Evolutionary conservation across 2,888 invertebrate species (phyloP), one percentile per base, ranked within the genome.

Genomic region (Drosophila mimica): DNA sequence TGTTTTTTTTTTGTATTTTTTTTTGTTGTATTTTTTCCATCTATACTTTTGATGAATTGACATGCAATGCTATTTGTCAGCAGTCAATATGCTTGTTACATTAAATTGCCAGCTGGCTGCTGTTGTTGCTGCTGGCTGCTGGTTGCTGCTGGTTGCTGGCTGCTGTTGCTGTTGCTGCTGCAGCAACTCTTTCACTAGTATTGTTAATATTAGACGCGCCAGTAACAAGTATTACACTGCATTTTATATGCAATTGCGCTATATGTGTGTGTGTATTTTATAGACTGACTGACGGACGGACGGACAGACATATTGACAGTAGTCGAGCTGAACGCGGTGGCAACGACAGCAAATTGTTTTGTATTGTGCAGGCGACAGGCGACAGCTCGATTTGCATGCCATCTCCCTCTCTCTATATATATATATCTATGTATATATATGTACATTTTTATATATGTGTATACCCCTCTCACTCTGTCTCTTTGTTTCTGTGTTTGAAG

Each of bases 61-160:
- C 92, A 93, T 89, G 91, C 91, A 91, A 91, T 92, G 91, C 92
- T 91, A 91, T 92, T 93, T 92, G 92, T 92, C 93, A 92, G 93
- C 90, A 92, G 91, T 91, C 92, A 92, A 91, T 91, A 86, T 88
- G 91, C 91, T 92, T 92, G 91, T 91, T 91, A 92, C 92, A 92
- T 91, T 90, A 92, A 88, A 90, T 87, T 87, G 90, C 90, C 84
- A 80, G 83, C 78, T 81, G 82, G 25, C 74, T 75, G 63, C 63
- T 79, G 70, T n/a, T n/a, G 63, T 73, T 73, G 74, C 54, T 60
- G 53, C 46, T 69, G 62, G 11, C 4, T 40, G 9, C n/a, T n/a
- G 38, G 36, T 0, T 38, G 38, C 38, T 68, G 61, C 20, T 59
- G 20, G 43, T 8, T 67, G 43, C 52, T 28, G 59, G 59, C 51